Evolutionary conservation across 2,888 invertebrate genomes (phyloP), one percentile per base, ranked within the genome.

Genomic region (Chrysopilus asiliformis): DNA sequence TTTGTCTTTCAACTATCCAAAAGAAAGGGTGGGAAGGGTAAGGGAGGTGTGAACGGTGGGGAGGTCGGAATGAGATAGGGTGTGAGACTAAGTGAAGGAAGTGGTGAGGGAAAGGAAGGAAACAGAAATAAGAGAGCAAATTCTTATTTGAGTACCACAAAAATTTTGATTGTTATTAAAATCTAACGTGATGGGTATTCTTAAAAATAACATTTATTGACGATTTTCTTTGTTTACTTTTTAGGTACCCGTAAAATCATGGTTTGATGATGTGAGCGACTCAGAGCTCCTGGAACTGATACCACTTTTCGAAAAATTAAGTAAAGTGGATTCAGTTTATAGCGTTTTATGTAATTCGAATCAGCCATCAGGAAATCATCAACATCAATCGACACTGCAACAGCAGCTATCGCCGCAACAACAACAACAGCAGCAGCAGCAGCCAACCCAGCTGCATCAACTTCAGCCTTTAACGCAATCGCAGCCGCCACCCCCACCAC

Each of bases 211-310:
- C n/a, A n/a, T 13, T 14, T 28, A 35, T 25, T n/a, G 14, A 24
- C 18, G 31, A 18, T 18, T 29, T 10, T 31, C 10, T 36, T 35
- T 25, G 5, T 27, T 36, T 36, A 8, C 29, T 24, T 62, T 62
- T 2, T 63, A 86, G 85, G 93, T 98, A 64, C 94, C 97, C 58
- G 95, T 98, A 49, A 87, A 90, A 60, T 95, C 95, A 48, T 98
- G 98, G 98, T 99, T 99, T 68, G 97, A 99, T 68, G 98, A 98
- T 68, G 87, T 89, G 77, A 81, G 83, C 56, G 98, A 98, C 68
- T 84, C 87, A 43, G 97, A 98, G 68, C 75, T 98, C 48, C 72
- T 91, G 57, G 95, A 98, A 70, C 72, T 98, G 61, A 85, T 98
- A 65, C 97, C 97, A 52, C 87, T 95, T 67, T 90, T 99, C 67